Base-by-base conservation (phyloP, 2,797 vertebrate species). In the Malurus leucopterus region DNA sequence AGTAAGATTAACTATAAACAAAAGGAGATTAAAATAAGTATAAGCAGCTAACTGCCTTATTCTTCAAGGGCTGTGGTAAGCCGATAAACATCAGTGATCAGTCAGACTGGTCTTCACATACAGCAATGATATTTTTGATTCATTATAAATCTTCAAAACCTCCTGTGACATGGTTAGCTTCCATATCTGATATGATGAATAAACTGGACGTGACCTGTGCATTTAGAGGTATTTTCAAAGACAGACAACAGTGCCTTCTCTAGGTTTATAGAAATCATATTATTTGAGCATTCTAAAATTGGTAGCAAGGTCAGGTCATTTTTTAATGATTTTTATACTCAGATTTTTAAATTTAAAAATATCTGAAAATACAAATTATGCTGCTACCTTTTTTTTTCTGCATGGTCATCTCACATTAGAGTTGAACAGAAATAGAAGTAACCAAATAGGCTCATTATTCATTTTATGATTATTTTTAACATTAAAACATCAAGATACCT, bases 281-380 rank as follows among this genome's bases (percentile, higher is more conserved):
- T 23, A 27, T 53, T 78, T 57, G 74, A 81, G 16, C 10, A 24
- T 38, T 78, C 36, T 74, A 41, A 71, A 73, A 69, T 30, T 27
- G 3, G 4, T 34, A 26, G 2, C 7, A 71, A 38, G 2, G 4
- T 30, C 21, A 46, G 12, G 6, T 5, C 3, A 51, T 43, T 36
- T 84, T 26, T 30, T 10, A 88, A 50, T 26, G 1, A 79, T 41
- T 68, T 83, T 78, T 41, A 70, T 32, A 53, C 11, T 11, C 27
- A 20, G 1, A 20, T 40, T 77, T 70, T 78, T 26, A 51, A 27
- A 51, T 43, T 59, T 51, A 7, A 84, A 88, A 67, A 46, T 38
- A 12, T 2, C 9, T 54, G 4, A 50, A 70, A 74, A 40, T 67
- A 7, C 6, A 57, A 61, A 46, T 4, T 44, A 9, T 11, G 1